These are phyloP conservation scores for Aurelia aurita complex sp. Pacific DNA, from an alignment of 30 jellyfish, hydroid and myxozoan genomes.

Conservation along the genomic window DNA sequence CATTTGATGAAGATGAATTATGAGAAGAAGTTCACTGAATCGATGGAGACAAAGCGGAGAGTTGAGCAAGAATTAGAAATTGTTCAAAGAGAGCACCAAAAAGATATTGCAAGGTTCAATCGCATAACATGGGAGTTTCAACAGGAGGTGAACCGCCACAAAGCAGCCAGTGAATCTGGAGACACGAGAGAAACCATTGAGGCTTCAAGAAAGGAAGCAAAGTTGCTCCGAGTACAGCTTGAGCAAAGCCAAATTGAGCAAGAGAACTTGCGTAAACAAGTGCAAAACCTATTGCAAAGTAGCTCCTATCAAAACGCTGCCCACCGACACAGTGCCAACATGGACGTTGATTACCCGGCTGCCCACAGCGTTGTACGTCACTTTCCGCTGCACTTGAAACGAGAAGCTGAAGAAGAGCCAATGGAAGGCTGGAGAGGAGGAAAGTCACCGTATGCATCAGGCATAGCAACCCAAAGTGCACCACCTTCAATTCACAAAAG, in stretches of 20 bases:
- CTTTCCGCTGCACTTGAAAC: conserved; percentile 59
- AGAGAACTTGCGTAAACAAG: conserved; percentile 87
- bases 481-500: conserved; percentile 39
- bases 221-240: conserved; percentile 72
- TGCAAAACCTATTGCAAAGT: conserved; percentile 55
- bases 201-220: conserved; percentile 73
- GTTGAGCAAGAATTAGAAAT: conserved; percentile 97
- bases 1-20: conserved; percentile 88
- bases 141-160: conserved; percentile 84
- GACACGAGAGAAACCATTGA: conserved; percentile 77
- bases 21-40: conserved; percentile 83
- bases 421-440: conserved; percentile 64
- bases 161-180: conserved; percentile 57
- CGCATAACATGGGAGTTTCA: conserved; percentile 90
- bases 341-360: conserved; percentile 66
- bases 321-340: conserved; percentile 49
- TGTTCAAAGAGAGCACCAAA: conserved; percentile 97
- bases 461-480: conserved; percentile 21
- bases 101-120: conserved; percentile 90
- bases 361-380: conserved; percentile 70
- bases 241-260: conserved; percentile 89
- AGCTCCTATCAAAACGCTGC: conserved; percentile 35
- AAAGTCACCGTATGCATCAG: conserved; percentile 58
- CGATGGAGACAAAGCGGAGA: conserved; percentile 84
- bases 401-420: conserved; percentile 71